Conservation (phyloP, 2,113 vertebrate genomes). For the Vidua chalybeata region DNA sequence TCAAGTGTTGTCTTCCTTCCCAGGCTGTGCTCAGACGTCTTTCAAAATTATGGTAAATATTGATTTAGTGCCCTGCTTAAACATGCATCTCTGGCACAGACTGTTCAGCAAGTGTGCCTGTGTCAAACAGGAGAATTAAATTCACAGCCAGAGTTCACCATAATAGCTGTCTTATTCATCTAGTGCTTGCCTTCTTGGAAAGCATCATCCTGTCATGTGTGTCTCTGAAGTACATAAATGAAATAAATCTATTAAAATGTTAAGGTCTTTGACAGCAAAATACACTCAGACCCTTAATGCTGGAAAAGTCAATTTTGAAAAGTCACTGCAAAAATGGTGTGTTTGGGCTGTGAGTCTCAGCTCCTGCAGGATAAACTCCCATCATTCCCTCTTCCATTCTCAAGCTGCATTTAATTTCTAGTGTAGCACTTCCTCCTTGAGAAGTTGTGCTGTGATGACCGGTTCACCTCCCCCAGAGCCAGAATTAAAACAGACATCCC, state of each 20-base stretch:
- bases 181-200: conserved; percentile 25
- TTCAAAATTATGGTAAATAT: conserved; percentile 30
- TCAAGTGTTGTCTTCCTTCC: background rate
- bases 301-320: background rate
- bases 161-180: background rate
- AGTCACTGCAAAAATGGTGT: background rate
- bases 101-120: background rate
- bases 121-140: conserved; percentile 13
- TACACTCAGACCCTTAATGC: background rate
- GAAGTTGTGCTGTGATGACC: background rate
- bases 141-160: conserved; percentile 22
- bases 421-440: background rate
- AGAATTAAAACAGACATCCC: background rate
- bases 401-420: background rate
- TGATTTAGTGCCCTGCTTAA: conserved; percentile 18
- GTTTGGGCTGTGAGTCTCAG: background rate
- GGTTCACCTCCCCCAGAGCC: background rate
- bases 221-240: conserved; percentile 26
- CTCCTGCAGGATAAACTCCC: background rate
- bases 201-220: background rate
- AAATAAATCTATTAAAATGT: conserved; percentile 56
- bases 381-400: background rate
- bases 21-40: background rate
- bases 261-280: conserved; percentile 6
- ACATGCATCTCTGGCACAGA: background rate